phyloP scores from a whole-genome alignment of 2,797 vertebrate species.

The Artibeus lituratus region DNA sequence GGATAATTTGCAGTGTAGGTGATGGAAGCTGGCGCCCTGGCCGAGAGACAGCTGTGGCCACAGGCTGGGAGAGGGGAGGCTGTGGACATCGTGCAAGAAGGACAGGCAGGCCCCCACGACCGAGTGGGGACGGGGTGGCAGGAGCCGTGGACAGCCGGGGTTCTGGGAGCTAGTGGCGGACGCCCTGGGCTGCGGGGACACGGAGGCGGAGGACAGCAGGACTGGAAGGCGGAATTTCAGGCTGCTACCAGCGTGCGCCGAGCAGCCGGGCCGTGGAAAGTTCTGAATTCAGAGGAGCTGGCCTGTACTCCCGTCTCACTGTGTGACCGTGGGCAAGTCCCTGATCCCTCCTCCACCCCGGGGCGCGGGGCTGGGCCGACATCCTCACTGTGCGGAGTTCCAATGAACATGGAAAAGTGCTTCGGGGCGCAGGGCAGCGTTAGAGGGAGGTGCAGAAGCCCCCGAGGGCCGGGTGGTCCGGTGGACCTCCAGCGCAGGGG shows the following conservation, averaged over 20 bases:
- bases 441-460: neutral
- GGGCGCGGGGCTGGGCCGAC: neutral
- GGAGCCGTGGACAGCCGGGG: neutral
- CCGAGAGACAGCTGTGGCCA: neutral
- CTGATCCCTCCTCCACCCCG: neutral
- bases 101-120: neutral
- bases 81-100: neutral
- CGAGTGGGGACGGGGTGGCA: neutral
- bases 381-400: fast-evolving
- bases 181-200: neutral
- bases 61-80: neutral
- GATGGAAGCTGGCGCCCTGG: neutral
- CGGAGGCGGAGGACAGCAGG: neutral
- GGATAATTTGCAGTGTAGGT: neutral
- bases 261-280: neutral
- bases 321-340: neutral
- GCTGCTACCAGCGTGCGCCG: fast-evolving
- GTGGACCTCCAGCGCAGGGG: neutral
- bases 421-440: neutral
- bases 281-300: neutral
- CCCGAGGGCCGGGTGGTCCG: fast-evolving
- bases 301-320: no score
- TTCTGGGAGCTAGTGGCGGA: neutral
- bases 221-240: neutral
- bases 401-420: neutral